phyloP scores from a whole-genome alignment of 2,797 vertebrate genomes.

The Nasua narica region DNA sequence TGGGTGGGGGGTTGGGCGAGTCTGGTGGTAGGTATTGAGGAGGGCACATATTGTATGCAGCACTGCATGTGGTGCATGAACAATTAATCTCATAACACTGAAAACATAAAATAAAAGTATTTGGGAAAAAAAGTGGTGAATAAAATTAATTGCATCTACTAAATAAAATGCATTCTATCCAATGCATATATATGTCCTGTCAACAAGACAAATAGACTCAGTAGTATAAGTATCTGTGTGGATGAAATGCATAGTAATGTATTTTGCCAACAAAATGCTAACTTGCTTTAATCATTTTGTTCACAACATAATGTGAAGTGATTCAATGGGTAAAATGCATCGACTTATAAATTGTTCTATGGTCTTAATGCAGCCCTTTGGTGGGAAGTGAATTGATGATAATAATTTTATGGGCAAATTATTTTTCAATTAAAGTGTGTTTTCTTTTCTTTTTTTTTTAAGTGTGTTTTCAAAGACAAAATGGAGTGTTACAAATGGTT shows the following conservation, averaged over 20 bases:
- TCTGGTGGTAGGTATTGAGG: too few species aligned
- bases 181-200: slow-evolving; percentile 81
- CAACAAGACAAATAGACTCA: slow-evolving; percentile 82
- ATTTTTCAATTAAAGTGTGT: slow-evolving; percentile 88
- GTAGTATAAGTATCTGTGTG: slow-evolving; percentile 76
- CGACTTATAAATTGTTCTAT: slow-evolving; percentile 85
- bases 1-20: too few species aligned
- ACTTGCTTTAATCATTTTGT: slow-evolving; percentile 82
- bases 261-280: slow-evolving; percentile 82
- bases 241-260: slow-evolving; percentile 83
- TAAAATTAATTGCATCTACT: slow-evolving; percentile 78
- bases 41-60: too few species aligned
- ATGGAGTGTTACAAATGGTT: slow-evolving; percentile 79
- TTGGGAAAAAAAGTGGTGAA: too few species aligned
- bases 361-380: slow-evolving; percentile 79
- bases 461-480: too few species aligned
- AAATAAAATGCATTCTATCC: slow-evolving; percentile 78
- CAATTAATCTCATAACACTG: too few species aligned
- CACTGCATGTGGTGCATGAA: too few species aligned
- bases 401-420: slow-evolving; percentile 86
- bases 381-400: slow-evolving; percentile 83
- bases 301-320: slow-evolving; percentile 80
- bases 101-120: too few species aligned
- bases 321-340: slow-evolving; percentile 84
- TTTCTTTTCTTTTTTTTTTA: too few species aligned